Conservation (phyloP, 2,888 invertebrate genomes). For the Oeneis ivallda region DNA sequence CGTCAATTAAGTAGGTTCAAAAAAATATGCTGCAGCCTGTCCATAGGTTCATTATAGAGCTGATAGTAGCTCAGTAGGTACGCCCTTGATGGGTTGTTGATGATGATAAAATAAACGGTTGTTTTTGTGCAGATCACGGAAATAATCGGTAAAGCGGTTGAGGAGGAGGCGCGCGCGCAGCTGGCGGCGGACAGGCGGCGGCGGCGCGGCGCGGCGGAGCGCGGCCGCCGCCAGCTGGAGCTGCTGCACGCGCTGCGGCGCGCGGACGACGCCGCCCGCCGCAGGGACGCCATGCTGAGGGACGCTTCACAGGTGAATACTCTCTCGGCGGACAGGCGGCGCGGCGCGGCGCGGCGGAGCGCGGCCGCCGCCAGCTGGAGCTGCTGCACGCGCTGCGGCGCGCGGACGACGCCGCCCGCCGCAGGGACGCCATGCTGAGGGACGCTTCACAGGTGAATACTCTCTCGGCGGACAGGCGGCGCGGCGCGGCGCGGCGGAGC, state of each 20-base stretch:
- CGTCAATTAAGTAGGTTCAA: too few species aligned
- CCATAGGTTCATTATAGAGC: too few species aligned
- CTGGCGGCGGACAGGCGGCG: conserved; percentile 61
- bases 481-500: conserved; percentile 50
- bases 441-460: conserved; percentile 59
- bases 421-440: conserved; percentile 51
- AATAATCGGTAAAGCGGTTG: conserved; percentile 55
- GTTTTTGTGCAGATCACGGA: conserved; percentile 49
- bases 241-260: conserved; percentile 50
- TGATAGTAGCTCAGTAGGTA: too few species aligned
- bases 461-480: conserved; percentile 61
- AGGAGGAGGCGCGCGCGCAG: conserved; percentile 55
- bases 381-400: conserved; percentile 50
- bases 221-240: conserved; percentile 51
- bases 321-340: conserved; percentile 52
- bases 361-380: conserved; percentile 51
- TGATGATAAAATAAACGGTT: not conserved
- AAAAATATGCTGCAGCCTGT: too few species aligned
- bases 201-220: conserved; percentile 50
- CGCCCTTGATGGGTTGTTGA: too few species aligned
- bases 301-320: conserved; percentile 43
- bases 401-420: conserved; percentile 53
- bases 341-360: conserved; percentile 50
- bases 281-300: conserved; percentile 51
- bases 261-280: conserved; percentile 53